These are phyloP conservation scores for Drosophila tani DNA, from an alignment of 1,140 invertebrate genomes.

Conservation along the genomic window DNA sequence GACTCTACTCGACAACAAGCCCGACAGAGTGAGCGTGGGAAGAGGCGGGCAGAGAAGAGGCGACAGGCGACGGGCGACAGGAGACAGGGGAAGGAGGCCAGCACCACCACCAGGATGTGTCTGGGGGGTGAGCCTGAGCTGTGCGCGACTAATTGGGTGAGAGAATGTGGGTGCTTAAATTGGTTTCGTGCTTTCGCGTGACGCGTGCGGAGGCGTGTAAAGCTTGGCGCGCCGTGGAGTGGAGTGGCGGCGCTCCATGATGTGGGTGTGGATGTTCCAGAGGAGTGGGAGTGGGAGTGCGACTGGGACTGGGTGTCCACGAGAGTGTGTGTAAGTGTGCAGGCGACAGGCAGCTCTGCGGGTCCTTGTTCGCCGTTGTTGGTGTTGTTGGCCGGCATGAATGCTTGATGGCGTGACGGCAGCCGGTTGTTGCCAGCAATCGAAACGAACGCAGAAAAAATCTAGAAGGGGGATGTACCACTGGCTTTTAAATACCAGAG, in stretches of 20 bases:
- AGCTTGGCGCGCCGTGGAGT: conserved; percentile 48
- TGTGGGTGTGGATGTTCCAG: conserved; percentile 29
- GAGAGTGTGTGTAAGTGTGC: conserved; percentile 46
- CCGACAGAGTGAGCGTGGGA: conserved; percentile 34
- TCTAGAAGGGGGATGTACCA: background rate
- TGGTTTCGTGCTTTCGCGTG: conserved; percentile 82
- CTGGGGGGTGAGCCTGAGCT: conserved; percentile 42
- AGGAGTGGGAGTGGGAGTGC: conserved; percentile 2
- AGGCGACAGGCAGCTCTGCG: conserved; percentile 56
- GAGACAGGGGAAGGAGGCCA: background rate
- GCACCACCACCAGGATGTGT: conserved; percentile 1
- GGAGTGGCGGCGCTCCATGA: conserved; percentile 11
- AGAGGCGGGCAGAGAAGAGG: conserved; percentile 17
- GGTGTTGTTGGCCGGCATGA: conserved; percentile 67
- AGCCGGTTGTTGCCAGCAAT: conserved; percentile 82
- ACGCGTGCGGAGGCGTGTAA: conserved; percentile 83
- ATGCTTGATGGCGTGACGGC: conserved; percentile 82
- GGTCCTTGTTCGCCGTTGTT: conserved; percentile 22
- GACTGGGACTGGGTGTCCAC: conserved; percentile 1
- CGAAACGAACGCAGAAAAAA: conserved; percentile 58
- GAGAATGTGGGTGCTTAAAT: conserved; percentile 83
- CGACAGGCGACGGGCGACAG: background rate
- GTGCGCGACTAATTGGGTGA: conserved; percentile 82
- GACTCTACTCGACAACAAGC: conserved; percentile 46
- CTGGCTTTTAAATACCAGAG: background rate